Base-by-base conservation (phyloP, 92 coral and sea anemone species). In the Phenganax stokvisi region DNA sequence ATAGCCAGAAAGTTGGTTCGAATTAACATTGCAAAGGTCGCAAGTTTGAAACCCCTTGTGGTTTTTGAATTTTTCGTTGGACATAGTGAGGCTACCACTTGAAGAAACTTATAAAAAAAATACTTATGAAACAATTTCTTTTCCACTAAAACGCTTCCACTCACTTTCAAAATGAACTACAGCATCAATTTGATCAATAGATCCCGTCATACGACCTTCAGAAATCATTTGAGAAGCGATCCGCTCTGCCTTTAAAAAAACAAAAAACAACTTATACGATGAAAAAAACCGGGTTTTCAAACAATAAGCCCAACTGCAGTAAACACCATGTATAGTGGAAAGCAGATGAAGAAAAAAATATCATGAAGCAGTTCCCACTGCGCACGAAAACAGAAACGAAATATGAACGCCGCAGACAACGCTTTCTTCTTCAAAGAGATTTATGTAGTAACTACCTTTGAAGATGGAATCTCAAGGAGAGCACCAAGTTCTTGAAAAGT, bases 181-280 rank as follows among this genome's bases (percentile, higher is more conserved):
- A n/a, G 94, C 92, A 54, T 96, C 99, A 66, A 96, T 92, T 82
- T 96, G 99, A 72, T 96, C 99, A 73, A 96, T 96, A 0, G 99
- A 96, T 13, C 99, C 99, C 12, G 97, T 85, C 97, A 96, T 89
- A 12, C 99, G 92, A 31, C 99, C 97, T 71, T 96, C 99, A 10
- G 97, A 90, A 53, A 96, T 96, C 99, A 96, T 96, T 85, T 96
- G 99, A 53, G 99, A 96, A 25, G 99, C 99, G 57, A 96, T 96
- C 66, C 99, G 84, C 83, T 96, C 99, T 6, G 99, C 99, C 99
- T 94, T 65, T 16, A 81, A 74, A 51, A 75, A 61, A 69, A 1
- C 0, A 54, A 62, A 70, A 17, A n/a, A 62, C 29, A 71, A 56
- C 12, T 56, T 6, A 37, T 5, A n/a, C 27, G 12, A 51, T 51